Base-by-base conservation (phyloP, 2,113 vertebrate species). In the Oryzias woworae region DNA sequence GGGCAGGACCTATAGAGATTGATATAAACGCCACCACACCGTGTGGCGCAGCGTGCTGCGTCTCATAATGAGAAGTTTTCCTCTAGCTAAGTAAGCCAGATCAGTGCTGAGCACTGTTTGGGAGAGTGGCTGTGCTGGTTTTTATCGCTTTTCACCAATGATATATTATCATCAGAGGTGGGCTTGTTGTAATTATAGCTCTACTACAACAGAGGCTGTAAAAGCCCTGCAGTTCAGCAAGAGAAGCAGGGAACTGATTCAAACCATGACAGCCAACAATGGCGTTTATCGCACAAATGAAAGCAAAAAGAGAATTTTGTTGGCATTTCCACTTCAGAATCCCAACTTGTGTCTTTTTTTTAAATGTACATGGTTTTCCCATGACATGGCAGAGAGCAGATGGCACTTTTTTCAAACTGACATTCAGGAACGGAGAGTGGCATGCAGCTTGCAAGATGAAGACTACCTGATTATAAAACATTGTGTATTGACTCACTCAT, bases 101-200 rank as follows among this genome's bases (percentile, higher is more conserved):
- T 84, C 73, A 62, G 58, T 55, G 56, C 70, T 43, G 64, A 77
- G 55, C 66, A 57, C 65, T 58, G 71, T 73, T 62, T 71, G 70
- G 6, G 20, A 59, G 69, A 62, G 28, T 49, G 59, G 62, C 62
- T 42, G 18, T 66, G 73, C 50, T 62, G 51, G 52, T 82, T 84
- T 80, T 84, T 84, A 85, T 80, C 82, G 66, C 64, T 71, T 75
- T 82, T 79, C 70, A 77, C 75, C 63, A 60, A 54, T 53, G 68
- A 84, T 80, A 78, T 73, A 61, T 58, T 78, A 69, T 84, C 73
- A 80, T 79, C 84, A 69, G 80, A 85, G 78, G 81, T 81, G 72
- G 80, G 69, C 81, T 73, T 58, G 66, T 79, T 81, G 71, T 85
- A 85, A 88, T 86, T 87, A 87, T 80, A 77, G 79, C 64, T 79